Base-by-base conservation (phyloP, 2,113 vertebrate species). In the Vicugna pacos region DNA sequence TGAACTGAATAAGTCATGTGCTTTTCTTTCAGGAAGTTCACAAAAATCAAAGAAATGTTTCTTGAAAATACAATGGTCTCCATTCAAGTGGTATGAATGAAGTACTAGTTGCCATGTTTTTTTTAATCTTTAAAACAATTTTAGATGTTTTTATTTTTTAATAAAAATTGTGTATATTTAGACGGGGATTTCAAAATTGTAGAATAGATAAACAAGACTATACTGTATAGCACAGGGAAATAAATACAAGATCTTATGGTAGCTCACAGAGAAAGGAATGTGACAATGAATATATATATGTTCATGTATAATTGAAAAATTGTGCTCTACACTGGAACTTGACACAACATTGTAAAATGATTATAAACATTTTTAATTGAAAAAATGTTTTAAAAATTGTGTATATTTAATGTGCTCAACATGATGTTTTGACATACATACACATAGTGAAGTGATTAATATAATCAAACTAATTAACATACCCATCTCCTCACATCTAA, bases 1-100 rank as follows among this genome's bases (percentile, higher is more conserved):
- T 89, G 79, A 79, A 95, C 22, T 70, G 58, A 87, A 69, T 56
- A 46, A 9, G 2, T 48, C 64, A 79, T 65, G 3, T 72, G 52
- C 8, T 72, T 95, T 87, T 82, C 26, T 82, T 91, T 88, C 46
- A 72, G 86, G n/a, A 54, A 83, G 22, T 54, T 82, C 62, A 64
- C 42, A 72, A 30, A 60, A n/a, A 69, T 85, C 4, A 64, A 88
- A 48, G 19, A 81, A 83, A 83, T 72, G 2, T 20, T 52, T 50
- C 54, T 58, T 92, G 73, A 56, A 86, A 69, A 90, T 46, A 6
- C n/a, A 67, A 20, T 67, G 52, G 24, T 76, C 70, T 76, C 32
- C 22, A 65, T 84, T 89, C 28, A 95, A 42, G 3, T 73, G 28
- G 0, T 20, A 38, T 73, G 7, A 67, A 85, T 77, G 73, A 79